Evolutionary conservation across 2,888 invertebrate genomes (phyloP).

Genomic region (Eupithecia subumbrata): DNA sequence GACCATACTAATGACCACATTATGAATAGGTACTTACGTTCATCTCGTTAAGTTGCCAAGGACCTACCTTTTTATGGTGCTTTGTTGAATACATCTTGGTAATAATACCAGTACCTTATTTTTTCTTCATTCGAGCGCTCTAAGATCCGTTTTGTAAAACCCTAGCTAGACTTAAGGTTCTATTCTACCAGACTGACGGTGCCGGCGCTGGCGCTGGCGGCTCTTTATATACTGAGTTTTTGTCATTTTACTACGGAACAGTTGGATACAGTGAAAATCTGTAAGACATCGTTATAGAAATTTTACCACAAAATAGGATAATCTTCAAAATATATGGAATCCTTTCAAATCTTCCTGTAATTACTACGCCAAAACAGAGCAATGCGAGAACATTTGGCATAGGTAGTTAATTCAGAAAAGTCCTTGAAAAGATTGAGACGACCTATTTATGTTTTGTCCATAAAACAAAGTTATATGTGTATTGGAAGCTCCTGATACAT

Average conservation of each 20-base stretch:
- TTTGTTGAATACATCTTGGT: background rate
- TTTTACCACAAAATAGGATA: background rate
- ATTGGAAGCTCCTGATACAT: background rate
- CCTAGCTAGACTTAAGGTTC: too few relatives aligned
- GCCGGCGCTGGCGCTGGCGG: background rate
- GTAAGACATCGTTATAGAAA: background rate
- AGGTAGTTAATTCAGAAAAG: background rate
- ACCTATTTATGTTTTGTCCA: background rate
- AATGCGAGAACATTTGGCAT: background rate
- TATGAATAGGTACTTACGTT: background rate
- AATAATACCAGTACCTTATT: background rate
- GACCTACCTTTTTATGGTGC: background rate
- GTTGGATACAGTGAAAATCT: background rate
- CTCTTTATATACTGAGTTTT: background rate
- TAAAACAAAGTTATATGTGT: background rate
- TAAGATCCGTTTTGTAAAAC: background rate
- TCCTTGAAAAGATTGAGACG: background rate
- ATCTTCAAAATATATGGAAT: background rate
- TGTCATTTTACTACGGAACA: background rate
- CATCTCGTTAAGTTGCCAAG: background rate
- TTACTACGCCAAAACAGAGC: background rate
- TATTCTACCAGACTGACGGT: background rate
- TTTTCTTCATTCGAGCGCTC: background rate
- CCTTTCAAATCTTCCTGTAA: background rate
- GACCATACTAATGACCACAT: conserved; percentile 2